Evolutionary conservation across 2,113 vertebrate species (phyloP), one percentile per base, ranked within the genome.

Genomic region (Neomonachus schauinslandi): DNA sequence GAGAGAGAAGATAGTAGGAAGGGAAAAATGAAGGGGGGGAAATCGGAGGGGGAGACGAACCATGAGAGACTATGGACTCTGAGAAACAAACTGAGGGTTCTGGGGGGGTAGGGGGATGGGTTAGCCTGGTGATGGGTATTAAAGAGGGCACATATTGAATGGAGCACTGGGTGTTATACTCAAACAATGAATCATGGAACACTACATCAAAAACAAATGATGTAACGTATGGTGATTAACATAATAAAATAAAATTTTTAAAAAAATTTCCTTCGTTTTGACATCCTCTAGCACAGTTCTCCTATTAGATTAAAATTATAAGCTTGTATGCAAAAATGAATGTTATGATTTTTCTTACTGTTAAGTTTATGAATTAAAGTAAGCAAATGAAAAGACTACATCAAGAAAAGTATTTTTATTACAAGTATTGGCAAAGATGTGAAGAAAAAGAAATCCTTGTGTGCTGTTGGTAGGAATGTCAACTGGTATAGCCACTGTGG

Each of bases 231-330:
- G 7, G 46, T 46, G 46, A 46, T 46, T 46, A 46, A 46, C 46
- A 46, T 46, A 46, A 46, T 46, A 46, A 46, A 46, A 46, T 8
- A 46, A 46, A 46, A 46, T 46, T 46, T 53, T 5, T 87, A 95
- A 19, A 33, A 33, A 2, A 24, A 21, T 55, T 83, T 57, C 3
- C 1, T 79, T 79, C 33, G 26, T 84, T 81, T 79, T 49, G 10
- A 76, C 89, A 95, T 65, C 16, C n/a, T 93, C 53, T 94, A 31
- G 80, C 28, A 88, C n/a, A 16, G 26, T 49, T 95, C n/a, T 80
- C 13, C n/a, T 81, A 57, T n/a, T 46, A 55, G 21, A 28, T 79
- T 59, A 79, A 63, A 72, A 49, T 4, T 36, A 26, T 26, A n/a
- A 61, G 24, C 59, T 26, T 74, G 6, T 31, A 94, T 86, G 10